These are phyloP conservation scores for Cariama cristata DNA, from an alignment of 2,113 vertebrate species.

Conservation along the genomic window DNA sequence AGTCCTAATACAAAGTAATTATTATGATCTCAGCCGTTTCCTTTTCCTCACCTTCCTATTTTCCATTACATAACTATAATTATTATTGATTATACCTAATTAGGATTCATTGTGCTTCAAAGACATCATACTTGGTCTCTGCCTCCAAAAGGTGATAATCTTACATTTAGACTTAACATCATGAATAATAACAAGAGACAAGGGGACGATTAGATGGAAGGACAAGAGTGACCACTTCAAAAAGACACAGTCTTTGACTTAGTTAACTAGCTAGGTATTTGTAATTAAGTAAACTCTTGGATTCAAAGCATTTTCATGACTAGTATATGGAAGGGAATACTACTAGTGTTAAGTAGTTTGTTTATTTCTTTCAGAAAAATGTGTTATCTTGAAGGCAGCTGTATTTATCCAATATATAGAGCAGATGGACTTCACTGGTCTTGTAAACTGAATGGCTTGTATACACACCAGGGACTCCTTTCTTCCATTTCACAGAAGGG, in stretches of 20 bases:
- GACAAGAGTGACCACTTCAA: not conserved
- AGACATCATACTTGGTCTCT: not conserved
- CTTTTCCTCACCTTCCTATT: constrained; percentile 57
- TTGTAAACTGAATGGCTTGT: not conserved
- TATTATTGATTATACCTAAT: constrained; percentile 54
- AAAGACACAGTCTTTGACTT: not conserved
- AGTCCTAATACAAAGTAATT: not conserved
- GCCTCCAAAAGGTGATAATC: not conserved
- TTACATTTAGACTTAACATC: not conserved
- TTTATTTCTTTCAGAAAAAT: not conserved
- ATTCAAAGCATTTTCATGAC: not conserved
- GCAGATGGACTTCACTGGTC: accelerated
- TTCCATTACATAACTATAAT: constrained; percentile 53
- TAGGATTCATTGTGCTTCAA: constrained; percentile 49
- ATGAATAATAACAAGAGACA: not conserved
- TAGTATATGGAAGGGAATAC: not conserved
- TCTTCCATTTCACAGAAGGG: not conserved
- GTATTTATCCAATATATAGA: not conserved
- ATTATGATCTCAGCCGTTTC: constrained; percentile 5
- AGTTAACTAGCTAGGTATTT: not conserved
- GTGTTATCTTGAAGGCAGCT: not conserved
- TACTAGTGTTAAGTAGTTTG: not conserved
- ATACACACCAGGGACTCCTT: not conserved
- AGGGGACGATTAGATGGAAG: not conserved
- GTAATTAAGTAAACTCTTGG: not conserved